phyloP scores from a whole-genome alignment of 2,888 invertebrate species.

The Hydrotaea cyrtoneurina region DNA sequence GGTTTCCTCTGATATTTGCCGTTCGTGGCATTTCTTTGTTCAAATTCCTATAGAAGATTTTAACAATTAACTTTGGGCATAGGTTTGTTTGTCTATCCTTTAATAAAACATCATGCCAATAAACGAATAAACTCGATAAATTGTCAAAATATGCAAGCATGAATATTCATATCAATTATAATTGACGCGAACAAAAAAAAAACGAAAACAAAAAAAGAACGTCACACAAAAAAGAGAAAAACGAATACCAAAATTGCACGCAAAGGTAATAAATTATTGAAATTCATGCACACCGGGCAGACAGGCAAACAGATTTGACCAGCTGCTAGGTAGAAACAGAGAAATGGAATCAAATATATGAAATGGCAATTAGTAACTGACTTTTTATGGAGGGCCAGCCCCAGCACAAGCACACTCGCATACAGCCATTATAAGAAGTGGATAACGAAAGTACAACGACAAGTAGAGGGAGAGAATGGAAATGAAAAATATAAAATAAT shows the following conservation, averaged over 20 bases:
- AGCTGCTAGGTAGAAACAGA: neutral
- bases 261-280: constrained; percentile 48
- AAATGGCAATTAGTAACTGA: constrained; percentile 19
- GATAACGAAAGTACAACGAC: no score
- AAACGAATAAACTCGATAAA: neutral
- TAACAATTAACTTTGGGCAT: neutral
- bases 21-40: neutral
- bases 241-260: constrained; percentile 20
- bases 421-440: no score
- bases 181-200: neutral
- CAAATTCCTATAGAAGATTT: neutral
- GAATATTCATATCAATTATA: neutral
- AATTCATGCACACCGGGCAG: neutral
- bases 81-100: neutral
- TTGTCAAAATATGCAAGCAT: neutral
- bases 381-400: no score
- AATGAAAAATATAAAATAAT: neutral
- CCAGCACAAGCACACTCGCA: no score
- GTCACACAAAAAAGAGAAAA: no score
- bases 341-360: neutral
- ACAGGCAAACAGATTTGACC: neutral
- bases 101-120: neutral
- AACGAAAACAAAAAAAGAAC: neutral
- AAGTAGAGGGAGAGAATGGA: neutral
- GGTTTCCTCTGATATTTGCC: neutral